Evolutionary conservation across 2,888 invertebrate genomes (phyloP), one percentile per base, ranked within the genome.

Genomic region (Trileptium ribeirensis): DNA sequence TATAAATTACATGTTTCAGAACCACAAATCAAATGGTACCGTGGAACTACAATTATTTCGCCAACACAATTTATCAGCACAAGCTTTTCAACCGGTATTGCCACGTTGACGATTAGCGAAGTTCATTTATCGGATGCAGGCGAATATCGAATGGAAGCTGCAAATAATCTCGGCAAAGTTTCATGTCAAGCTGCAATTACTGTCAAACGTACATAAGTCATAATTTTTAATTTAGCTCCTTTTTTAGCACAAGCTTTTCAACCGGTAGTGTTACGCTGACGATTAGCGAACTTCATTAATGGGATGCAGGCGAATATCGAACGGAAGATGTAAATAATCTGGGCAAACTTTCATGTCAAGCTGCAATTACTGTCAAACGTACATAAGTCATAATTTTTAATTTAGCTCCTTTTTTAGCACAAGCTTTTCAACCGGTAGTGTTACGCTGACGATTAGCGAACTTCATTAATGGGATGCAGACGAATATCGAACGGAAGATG

Each of bases 51-150:
- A 89, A 96, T 96, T 51, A 94, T 96, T 83, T 87, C 86, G 82
- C 67, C 78, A 1, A 81, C 70, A 36, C 34, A 81, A 67, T 81
- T 74, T n/a, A 8, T 74, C 67, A 31, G 8, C n/a, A 40, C 74
- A 24, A 67, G 36, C 3, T 24, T 19, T 34, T 29, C 70, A 1
- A 75, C 96, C 86, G 88, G 88, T 31, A 92, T 92, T 83, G 95
- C 94, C 88, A 94, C 94, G 67, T 91, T 99, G 82, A 94, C 93
- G 87, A 94, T 99, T 86, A 94, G 95, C 33, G 96, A 97, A 90
- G 96, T 96, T 33, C 97, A 96, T 92, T 97, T 97, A 36, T 98
- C 99, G 90, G 98, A 99, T 89, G 97, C 97, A 89, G 99, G 98
- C n/a, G 87, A 88, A 82, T 99, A 99, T 90, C 95, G 94, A 89